Conservation (phyloP, 2,888 invertebrate genomes). For the Esperia sulphurella region DNA sequence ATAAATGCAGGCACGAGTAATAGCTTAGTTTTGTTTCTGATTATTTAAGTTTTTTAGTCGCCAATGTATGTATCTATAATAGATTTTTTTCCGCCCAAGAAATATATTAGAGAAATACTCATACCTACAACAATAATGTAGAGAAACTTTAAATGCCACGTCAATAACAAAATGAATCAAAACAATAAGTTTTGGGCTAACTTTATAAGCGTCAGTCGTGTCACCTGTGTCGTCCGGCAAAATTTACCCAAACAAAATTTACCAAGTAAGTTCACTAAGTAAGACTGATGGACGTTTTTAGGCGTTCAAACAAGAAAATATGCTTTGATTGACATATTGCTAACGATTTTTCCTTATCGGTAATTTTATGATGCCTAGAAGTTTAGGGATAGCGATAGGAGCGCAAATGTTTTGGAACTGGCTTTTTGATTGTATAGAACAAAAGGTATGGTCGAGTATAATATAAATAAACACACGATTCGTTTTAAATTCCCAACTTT, state of each 20-base stretch:
- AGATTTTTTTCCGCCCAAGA: neutral
- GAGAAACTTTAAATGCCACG: slow-evolving; percentile 3
- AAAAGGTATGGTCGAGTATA: no score
- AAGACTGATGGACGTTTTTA: slow-evolving; percentile 60
- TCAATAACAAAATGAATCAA: slow-evolving; percentile 25
- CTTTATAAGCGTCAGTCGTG: slow-evolving; percentile 36
- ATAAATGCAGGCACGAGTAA: no score
- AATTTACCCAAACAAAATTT: slow-evolving; percentile 42
- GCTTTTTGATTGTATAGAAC: no score
- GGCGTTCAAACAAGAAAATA: slow-evolving; percentile 29
- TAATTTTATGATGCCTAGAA: slow-evolving; percentile 6
- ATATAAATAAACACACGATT: no score
- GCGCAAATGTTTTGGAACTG: neutral
- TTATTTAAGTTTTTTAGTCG: no score
- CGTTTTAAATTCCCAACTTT: no score
- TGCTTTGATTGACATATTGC: slow-evolving; percentile 38
- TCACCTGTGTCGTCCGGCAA: slow-evolving; percentile 47
- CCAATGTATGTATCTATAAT: no score
- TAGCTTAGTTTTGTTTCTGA: no score
- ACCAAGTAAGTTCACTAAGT: slow-evolving; percentile 47
- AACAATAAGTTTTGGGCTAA: slow-evolving; percentile 19
- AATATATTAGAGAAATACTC: neutral
- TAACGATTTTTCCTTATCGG: slow-evolving; percentile 21
- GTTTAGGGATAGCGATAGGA: slow-evolving; percentile 2
- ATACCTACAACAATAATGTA: neutral